phyloP scores from a whole-genome alignment of 2,888 invertebrate genomes.

The Eudemis profundana region DNA sequence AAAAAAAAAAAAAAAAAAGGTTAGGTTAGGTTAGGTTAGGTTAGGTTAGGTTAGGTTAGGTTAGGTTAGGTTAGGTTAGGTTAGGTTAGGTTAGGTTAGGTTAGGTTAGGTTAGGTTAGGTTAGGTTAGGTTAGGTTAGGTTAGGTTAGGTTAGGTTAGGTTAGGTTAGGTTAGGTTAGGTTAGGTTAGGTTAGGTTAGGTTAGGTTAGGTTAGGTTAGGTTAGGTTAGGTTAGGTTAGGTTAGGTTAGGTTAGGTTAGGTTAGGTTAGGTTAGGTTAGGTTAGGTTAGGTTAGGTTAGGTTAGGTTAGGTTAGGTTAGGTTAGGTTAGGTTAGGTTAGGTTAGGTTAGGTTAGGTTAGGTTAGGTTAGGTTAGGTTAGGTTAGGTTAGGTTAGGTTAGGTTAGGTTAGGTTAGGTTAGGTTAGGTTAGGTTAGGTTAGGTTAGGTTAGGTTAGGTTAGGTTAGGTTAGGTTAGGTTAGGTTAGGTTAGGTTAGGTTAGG shows the following conservation, averaged over 20 bases:
- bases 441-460: too few relatives aligned
- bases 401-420: not conserved
- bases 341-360: slow-evolving; percentile 46
- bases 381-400: slow-evolving; percentile 20
- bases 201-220: slow-evolving; percentile 45
- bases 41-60: slow-evolving; percentile 28
- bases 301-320: too few relatives aligned
- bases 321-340: too few relatives aligned
- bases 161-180: slow-evolving; percentile 46
- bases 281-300: slow-evolving; percentile 45
- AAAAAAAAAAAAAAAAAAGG: not conserved
- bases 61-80: slow-evolving; percentile 28
- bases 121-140: slow-evolving; percentile 24
- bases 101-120: slow-evolving; percentile 27
- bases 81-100: slow-evolving; percentile 28
- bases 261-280: slow-evolving; percentile 42
- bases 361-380: slow-evolving; percentile 44
- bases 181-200: slow-evolving; percentile 47
- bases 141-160: slow-evolving; percentile 28
- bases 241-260: slow-evolving; percentile 46
- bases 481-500: too few relatives aligned
- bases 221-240: slow-evolving; percentile 48
- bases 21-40: slow-evolving; percentile 19
- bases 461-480: too few relatives aligned
- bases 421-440: slow-evolving; percentile 5